Evolutionary conservation across 1,140 invertebrate genomes (phyloP), one percentile per base, ranked within the genome.

Genomic region (Drosophila kikkawai): DNA sequence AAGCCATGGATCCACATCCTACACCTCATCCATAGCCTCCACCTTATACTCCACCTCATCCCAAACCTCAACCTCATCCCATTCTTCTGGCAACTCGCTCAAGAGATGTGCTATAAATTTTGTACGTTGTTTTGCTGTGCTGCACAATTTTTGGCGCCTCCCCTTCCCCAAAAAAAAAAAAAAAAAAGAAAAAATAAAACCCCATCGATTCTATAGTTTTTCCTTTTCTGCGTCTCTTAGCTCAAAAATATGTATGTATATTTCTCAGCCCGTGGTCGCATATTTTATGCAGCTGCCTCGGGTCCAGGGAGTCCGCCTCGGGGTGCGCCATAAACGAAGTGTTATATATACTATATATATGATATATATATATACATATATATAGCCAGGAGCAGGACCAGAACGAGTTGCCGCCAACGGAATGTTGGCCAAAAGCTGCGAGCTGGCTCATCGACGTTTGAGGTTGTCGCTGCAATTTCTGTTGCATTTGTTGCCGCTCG

Each of bases 81-180:
- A 44, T 57, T 42, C 50, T 60, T 45, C 17, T 47, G 70, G 34
- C 64, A 81, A 29, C 63, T 74, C 32, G 53, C 36, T 34, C 44
- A 42, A 75, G 81, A 70, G 69, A 88, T 65, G 86, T 44, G 68
- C 84, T 63, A 87, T 87, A 78, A 87, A 87, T 88, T 87, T 80
- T 80, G 80, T 61, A 88, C 73, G 73, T 87, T 86, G 68, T 78
- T 87, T 82, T 82, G 77, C 67, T 64, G 82, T 63, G 63, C 50
- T 81, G 70, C 79, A 82, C 56, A 75, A 65, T 50, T 79, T 78
- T 77, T 41, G 63, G 44, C 12, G 42, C 36, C n/a, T 36, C 11
- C 32, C 19, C 41, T n/a, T 32, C 39, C 4, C 1, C 2, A 15
- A 8, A 7, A 19, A 2, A 22, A 37, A 22, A 37, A 50, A 36